phyloP scores from a whole-genome alignment of 2,113 vertebrate species.

The Eidolon helvum region DNA sequence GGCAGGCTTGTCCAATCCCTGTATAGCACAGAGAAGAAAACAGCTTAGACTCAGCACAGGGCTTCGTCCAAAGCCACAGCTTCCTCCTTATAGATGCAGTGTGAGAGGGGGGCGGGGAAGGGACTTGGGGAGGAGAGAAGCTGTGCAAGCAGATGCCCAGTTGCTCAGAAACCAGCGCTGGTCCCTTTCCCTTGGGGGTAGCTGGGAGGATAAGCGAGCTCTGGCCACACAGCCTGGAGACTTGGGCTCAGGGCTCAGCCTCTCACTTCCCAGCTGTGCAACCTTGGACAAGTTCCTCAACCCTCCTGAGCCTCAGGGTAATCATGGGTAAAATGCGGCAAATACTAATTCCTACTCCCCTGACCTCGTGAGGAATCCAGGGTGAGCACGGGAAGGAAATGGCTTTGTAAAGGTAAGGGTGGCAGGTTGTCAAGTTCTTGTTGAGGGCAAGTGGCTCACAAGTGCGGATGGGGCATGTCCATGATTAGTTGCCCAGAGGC shows the following conservation, averaged over 20 bases:
- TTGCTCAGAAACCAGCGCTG: not conserved
- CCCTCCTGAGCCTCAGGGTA: not conserved
- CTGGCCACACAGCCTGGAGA: not conserved
- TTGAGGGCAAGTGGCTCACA: not conserved
- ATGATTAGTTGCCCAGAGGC: not conserved
- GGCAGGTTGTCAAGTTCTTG: not conserved
- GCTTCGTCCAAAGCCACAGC: not conserved
- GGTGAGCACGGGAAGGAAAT: not conserved
- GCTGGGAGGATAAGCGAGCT: not conserved
- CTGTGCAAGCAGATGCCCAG: not conserved
- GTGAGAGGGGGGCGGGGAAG: not conserved
- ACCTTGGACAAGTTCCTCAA: not conserved
- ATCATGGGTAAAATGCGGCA: not conserved
- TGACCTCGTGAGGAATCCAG: not conserved
- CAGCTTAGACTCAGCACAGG: not conserved
- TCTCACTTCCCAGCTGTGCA: not conserved
- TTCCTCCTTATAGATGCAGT: not conserved
- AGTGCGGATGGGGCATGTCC: not conserved
- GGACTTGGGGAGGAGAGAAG: accelerated
- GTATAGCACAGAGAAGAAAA: not conserved
- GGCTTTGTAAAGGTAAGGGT: not conserved
- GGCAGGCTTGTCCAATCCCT: not conserved
- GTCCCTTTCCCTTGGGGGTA: not conserved
- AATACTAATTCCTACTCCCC: not conserved
- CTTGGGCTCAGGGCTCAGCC: not conserved